Evolutionary conservation across 2,113 vertebrate species (phyloP), one percentile per base, ranked within the genome.

Genomic region (Zeus faber): DNA sequence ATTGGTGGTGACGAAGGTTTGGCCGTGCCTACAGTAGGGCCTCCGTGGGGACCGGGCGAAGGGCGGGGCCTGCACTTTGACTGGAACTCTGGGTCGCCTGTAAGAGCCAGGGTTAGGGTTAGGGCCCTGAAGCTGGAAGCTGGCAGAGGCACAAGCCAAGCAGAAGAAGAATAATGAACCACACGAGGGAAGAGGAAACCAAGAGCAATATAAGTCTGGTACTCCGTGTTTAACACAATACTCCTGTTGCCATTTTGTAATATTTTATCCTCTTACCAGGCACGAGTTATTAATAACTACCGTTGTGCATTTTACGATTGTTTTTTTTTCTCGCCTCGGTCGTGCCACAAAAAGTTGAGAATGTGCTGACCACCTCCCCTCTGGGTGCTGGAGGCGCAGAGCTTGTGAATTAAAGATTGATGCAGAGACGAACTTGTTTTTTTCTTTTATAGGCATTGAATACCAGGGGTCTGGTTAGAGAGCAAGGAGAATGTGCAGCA

Each of bases 101-200:
- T 70, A 57, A 54, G 75, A 78, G 71, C 58, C 54, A 70, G 63
- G 54, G 33, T n/a, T n/a, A n/a, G 33, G 33, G 33, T 14, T 11
- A n/a, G 72, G 70, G 69, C 51, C 41, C 46, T 67, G 62, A 70
- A 72, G 67, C 73, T 45, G 67, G 62, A 70, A 72, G 67, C 73
- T 80, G 70, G 79, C 79, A 80, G 45, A 63, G 65, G 65, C 17
- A 40, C 49, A 59, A 58, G 62, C 74, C 76, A 78, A 37, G 33
- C n/a, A 70, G 50, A 54, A 62, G 62, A 74, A 74, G 49, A 81
- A 81, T n/a, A 83, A 80, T 79, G 87, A 85, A 85, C 76, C 73
- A 66, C 80, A 72, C 2, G 40, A 77, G 75, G 69, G 79, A 72
- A 72, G 53, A 65, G 58, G 62, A 73, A 77, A 70, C 56, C 66